Percentiles rank a stretch among this genome's conserved stretches.
Conservation (phyloP, 2,797 vertebrate genomes). For the Phalanger gymnotis region DNA sequence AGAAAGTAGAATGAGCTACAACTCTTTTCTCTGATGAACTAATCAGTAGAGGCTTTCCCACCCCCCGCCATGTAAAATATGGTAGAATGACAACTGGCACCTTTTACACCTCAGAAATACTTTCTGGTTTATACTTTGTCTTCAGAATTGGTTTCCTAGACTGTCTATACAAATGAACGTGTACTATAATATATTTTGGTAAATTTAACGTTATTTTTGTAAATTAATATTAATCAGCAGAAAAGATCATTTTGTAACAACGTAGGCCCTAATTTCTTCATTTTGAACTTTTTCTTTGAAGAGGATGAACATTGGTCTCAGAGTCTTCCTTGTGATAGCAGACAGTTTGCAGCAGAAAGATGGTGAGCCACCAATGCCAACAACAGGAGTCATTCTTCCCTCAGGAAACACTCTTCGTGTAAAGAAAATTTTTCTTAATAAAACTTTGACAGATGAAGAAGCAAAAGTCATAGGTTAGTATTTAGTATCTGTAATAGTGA, state of each 20-base stretch:
- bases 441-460: constrained; percentile 98
- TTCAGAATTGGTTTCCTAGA: not conserved
- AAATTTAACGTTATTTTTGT: not conserved
- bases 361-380: constrained; percentile 98
- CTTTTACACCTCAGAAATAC: not conserved
- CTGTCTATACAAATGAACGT: not conserved
- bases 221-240: not conserved
- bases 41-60: not conserved
- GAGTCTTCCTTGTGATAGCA: constrained; percentile 98
- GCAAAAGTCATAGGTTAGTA: constrained; percentile 97
- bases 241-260: not conserved
- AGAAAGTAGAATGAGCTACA: not conserved
- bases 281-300: constrained; percentile 76
- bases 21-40: not conserved
- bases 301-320: constrained; percentile 99
- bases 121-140: not conserved
- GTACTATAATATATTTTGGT: not conserved
- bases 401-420: constrained; percentile 99
- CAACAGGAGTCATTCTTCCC: constrained; percentile 96
- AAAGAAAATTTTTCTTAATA: constrained; percentile 99
- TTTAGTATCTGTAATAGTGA: not conserved
- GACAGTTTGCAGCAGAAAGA: constrained; percentile 99
- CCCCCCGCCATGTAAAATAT: not conserved
- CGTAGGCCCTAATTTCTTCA: not conserved
- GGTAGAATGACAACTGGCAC: not conserved